Evolutionary conservation across 2,797 vertebrate genomes (phyloP).

Genomic region (Luscinia megarhynchos): DNA sequence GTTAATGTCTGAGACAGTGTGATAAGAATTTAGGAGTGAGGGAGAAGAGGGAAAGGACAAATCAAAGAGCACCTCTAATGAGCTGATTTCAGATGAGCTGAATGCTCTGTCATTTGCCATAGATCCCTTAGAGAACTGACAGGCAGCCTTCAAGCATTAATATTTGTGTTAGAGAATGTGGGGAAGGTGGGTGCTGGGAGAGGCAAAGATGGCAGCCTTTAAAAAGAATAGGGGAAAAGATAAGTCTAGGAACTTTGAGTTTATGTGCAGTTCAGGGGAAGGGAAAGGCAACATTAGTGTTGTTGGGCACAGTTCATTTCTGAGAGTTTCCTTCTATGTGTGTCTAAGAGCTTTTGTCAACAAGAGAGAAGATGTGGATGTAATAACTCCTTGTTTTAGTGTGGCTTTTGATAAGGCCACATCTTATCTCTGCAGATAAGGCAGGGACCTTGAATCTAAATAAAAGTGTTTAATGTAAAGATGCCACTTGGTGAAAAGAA

Average conservation of each 20-base stretch:
- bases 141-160: not conserved
- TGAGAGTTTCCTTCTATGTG: not conserved
- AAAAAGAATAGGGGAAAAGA: not conserved
- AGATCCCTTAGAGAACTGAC: not conserved
- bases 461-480: not conserved
- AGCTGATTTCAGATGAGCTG: not conserved
- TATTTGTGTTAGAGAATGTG: not conserved
- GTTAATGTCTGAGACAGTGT: accelerated
- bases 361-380: not conserved
- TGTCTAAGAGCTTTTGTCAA: not conserved
- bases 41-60: not conserved
- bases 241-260: not conserved
- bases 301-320: not conserved
- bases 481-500: not conserved
- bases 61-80: not conserved
- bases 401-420: not conserved
- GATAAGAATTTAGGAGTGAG: not conserved
- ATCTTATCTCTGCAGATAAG: not conserved
- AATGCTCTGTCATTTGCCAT: not conserved
- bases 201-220: not conserved
- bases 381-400: not conserved
- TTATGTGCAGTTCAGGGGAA: not conserved
- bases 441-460: not conserved
- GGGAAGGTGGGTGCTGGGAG: not conserved
- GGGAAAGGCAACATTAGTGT: not conserved